Percentiles rank a stretch among this genome's conserved stretches.
Evolutionary conservation across 2,797 vertebrate genomes (phyloP).

Genomic region (Mormyrus hasselquistii): DNA sequence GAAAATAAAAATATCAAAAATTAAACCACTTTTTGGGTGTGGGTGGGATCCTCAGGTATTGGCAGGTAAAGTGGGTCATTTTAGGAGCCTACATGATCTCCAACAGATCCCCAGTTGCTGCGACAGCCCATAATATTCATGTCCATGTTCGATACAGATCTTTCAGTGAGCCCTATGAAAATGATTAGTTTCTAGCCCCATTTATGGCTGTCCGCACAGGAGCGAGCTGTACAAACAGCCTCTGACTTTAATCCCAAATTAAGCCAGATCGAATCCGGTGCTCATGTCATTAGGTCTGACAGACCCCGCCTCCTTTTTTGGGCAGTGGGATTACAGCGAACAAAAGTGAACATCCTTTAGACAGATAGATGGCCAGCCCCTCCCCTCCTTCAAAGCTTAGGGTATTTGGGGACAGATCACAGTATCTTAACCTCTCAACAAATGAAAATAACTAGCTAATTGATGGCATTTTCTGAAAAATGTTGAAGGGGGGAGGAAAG

Average conservation of each 20-base stretch:
- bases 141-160: constrained; percentile 47
- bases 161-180: constrained; percentile 8
- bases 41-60: constrained; percentile 19
- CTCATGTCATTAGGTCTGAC: constrained; percentile 54
- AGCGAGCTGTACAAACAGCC: constrained; percentile 54
- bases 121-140: constrained; percentile 39
- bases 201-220: constrained; percentile 57
- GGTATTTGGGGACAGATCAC: constrained; percentile 62
- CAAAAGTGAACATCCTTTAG: constrained; percentile 57
- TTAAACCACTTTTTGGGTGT: not conserved
- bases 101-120: constrained; percentile 21
- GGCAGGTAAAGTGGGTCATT: constrained; percentile 37
- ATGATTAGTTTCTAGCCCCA: constrained; percentile 53
- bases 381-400: constrained; percentile 41
- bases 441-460: constrained; percentile 48
- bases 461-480: constrained; percentile 41
- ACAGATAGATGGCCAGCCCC: constrained; percentile 33
- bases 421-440: constrained; percentile 51
- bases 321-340: constrained; percentile 60
- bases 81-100: constrained; percentile 1
- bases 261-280: constrained; percentile 47
- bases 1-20: not conserved
- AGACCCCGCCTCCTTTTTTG: constrained; percentile 63
- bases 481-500: constrained; percentile 11
- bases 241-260: constrained; percentile 67